These are phyloP conservation scores for Aldabrachelys gigantea DNA, from an alignment of 2,113 vertebrate genomes.

Conservation along the genomic window DNA sequence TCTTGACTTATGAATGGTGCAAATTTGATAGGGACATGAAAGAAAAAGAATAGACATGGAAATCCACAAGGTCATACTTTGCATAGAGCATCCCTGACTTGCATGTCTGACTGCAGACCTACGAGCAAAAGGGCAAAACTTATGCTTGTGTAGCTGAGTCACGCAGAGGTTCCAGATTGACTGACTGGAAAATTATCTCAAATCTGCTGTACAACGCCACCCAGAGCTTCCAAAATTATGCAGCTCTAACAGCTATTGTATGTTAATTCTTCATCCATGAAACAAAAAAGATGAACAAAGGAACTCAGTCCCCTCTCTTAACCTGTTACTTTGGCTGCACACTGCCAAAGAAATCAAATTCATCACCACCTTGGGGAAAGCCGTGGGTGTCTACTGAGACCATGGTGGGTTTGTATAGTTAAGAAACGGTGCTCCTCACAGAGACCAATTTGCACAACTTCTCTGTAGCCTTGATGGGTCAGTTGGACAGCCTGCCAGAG, in stretches of 20 bases:
- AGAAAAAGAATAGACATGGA: neutral
- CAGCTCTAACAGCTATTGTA: neutral
- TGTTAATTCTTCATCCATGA: neutral
- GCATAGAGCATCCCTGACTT: neutral
- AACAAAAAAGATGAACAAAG: neutral
- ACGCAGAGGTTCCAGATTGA: neutral
- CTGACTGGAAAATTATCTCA: neutral
- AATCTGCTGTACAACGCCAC: neutral
- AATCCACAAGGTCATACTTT: constrained; percentile 1
- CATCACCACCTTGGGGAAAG: neutral
- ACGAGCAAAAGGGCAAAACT: neutral
- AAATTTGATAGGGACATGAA: neutral
- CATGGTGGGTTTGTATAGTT: neutral
- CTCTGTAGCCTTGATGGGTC: neutral
- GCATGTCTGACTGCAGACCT: neutral
- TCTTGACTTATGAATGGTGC: neutral
- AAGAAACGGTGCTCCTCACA: neutral
- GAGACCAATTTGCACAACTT: neutral
- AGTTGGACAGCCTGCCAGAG: neutral
- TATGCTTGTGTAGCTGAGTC: neutral
- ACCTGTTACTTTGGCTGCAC: neutral
- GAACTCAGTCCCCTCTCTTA: constrained; percentile 9
- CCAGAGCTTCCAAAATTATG: constrained; percentile 19
- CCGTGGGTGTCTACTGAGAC: neutral
- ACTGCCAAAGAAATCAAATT: constrained; percentile 16